Conservation (phyloP, 2,113 vertebrate species). For the Pollachius pollachius region DNA sequence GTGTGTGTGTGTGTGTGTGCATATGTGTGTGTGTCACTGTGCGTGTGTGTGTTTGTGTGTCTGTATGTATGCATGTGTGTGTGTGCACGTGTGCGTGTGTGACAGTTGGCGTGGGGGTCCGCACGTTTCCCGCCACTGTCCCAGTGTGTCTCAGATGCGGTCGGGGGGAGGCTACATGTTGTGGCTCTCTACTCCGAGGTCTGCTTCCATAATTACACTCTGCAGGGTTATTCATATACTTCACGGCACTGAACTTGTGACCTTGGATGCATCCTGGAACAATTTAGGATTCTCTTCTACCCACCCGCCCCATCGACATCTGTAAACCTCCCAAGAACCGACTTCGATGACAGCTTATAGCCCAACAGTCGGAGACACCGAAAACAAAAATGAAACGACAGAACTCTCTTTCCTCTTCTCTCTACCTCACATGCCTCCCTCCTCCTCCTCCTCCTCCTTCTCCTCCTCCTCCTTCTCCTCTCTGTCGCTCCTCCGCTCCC, state of each 20-base stretch:
- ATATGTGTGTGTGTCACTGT: too few relatives aligned
- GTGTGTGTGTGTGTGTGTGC: too few relatives aligned
- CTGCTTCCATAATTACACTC: constrained; percentile 37
- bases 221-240: constrained; percentile 36
- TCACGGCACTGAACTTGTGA: constrained; percentile 59
- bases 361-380: constrained; percentile 2
- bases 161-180: constrained; percentile 19
- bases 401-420: constrained; percentile 37
- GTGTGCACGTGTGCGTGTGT: background rate
- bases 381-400: constrained; percentile 31
- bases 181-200: constrained; percentile 17
- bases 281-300: constrained; percentile 40
- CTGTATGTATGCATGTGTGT: constrained; percentile 7
- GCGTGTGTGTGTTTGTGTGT: constrained; percentile 2
- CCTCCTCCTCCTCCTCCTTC: constrained; percentile 32
- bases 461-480: constrained; percentile 23
- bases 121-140: constrained; percentile 9
- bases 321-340: constrained; percentile 45
- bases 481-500: constrained; percentile 34
- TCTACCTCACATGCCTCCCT: constrained; percentile 29
- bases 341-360: constrained; percentile 53
- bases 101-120: constrained; percentile 3
- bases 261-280: constrained; percentile 40
- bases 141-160: constrained; percentile 19
- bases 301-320: constrained; percentile 45